Base-by-base conservation (phyloP, 2,888 invertebrate species). In the Dicycla oo region DNA sequence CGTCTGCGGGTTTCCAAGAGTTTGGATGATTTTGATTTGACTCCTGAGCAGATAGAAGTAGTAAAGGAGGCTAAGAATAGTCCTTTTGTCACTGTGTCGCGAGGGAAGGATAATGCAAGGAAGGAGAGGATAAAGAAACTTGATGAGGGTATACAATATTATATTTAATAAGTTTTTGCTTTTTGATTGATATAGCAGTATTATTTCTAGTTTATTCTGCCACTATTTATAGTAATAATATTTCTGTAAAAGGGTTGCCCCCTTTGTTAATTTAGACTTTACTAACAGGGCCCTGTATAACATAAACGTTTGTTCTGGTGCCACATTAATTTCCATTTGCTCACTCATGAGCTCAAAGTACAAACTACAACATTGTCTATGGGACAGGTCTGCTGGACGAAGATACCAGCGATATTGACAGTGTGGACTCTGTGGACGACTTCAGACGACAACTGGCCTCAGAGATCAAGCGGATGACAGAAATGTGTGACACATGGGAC, bases 71-170 rank as follows among this genome's bases (percentile, higher is more conserved):
- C 86, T 2, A 89, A 87, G 51, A 95, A 92, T 67, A 97, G 97
- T 76, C 97, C 97, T 0, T 97, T 95, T 88, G 96, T 97, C 0
- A 97, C 97, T 0, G 86, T 96, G 67, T 97, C 97, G 0, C 90
- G 97, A 34, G 97, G 97, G 0, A 97, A 97, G 82, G 93, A 91
- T 2, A 97, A 96, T 81, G 96, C 96, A 0, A 92, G 97, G 47
- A 96, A 93, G 61, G 97, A 97, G 84, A 96, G 93, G 95, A 93
- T 91, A 65, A 88, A 91, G 80, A 96, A 95, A 83, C 79, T 94
- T n/a, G 82, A 90, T 60, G 94, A 94, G 85, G 96, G 96, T 96
- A 88, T 57, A 20, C 15, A 2, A 20, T 45, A 54, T 23, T 65
- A 30, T 26, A 2, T n/a, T 7, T 6, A 62, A 61, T n/a, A 40